Evolutionary conservation across 2,113 vertebrate species (phyloP).

Genomic region (Entomyzon cyanotis): DNA sequence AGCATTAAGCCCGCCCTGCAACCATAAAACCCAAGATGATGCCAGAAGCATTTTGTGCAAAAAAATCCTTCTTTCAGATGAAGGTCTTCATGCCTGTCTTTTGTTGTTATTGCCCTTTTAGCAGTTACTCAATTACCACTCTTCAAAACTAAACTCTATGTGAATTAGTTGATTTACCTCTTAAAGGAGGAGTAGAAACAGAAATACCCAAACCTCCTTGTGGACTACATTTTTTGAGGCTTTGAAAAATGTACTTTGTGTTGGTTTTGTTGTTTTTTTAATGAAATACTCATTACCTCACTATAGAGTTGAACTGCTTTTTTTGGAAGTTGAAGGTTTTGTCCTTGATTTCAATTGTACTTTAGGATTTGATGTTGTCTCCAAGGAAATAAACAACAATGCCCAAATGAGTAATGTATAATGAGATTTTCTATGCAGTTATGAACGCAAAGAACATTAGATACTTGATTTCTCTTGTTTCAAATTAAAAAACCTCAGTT

Average conservation of each 20-base stretch:
- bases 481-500: neutral
- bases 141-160: neutral
- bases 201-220: neutral
- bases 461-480: neutral
- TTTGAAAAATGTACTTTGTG: neutral
- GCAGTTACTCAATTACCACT: neutral
- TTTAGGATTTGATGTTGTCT: slow-evolving; percentile 12
- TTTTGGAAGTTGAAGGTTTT: slow-evolving; percentile 31
- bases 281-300: neutral
- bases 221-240: neutral
- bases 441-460: slow-evolving; percentile 15
- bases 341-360: neutral
- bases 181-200: neutral
- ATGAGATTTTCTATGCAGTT: slow-evolving; percentile 30
- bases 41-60: neutral
- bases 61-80: neutral
- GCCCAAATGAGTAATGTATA: neutral
- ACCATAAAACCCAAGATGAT: neutral
- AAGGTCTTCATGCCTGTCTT: neutral
- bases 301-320: neutral
- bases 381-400: slow-evolving; percentile 52
- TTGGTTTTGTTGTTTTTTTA: neutral
- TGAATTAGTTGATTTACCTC: neutral
- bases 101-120: neutral
- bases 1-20: no score